These are phyloP conservation scores for Petrocephalus sullivani DNA, from an alignment of 2,797 vertebrate species.

Conservation along the genomic window DNA sequence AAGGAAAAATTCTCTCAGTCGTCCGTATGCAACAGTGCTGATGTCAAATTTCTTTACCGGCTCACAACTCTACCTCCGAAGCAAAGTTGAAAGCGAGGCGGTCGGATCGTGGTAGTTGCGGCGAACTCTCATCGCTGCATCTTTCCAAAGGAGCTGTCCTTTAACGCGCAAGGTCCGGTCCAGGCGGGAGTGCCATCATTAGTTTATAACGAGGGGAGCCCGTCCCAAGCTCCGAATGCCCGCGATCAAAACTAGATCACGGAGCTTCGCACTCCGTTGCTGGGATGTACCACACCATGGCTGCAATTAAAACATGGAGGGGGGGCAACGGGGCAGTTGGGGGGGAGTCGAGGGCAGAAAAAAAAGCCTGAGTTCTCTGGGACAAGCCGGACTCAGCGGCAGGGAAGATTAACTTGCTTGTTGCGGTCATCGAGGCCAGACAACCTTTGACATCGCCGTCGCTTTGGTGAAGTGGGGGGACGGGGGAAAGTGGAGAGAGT, in stretches of 20 bases:
- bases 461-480: slow-evolving; percentile 32
- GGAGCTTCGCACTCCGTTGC: slow-evolving; percentile 49
- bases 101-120: not conserved
- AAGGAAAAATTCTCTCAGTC: slow-evolving; percentile 28
- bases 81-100: not conserved
- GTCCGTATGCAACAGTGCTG: slow-evolving; percentile 23
- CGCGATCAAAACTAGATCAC: slow-evolving; percentile 51
- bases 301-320: slow-evolving; percentile 67
- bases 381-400: slow-evolving; percentile 38
- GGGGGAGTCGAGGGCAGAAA: slow-evolving; percentile 18
- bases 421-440: slow-evolving; percentile 80
- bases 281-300: slow-evolving; percentile 54
- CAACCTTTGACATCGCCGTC: slow-evolving; percentile 83
- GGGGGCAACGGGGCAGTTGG: slow-evolving; percentile 15
- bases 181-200: slow-evolving; percentile 34
- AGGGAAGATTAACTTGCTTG: slow-evolving; percentile 75
- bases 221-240: slow-evolving; percentile 44
- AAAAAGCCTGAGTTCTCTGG: slow-evolving; percentile 31
- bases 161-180: slow-evolving; percentile 28
- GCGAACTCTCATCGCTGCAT: slow-evolving; percentile 27
- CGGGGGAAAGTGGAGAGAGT: slow-evolving; percentile 34
- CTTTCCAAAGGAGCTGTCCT: slow-evolving; percentile 27
- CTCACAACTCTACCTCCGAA: slow-evolving; percentile 26
- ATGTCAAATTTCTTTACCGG: slow-evolving; percentile 22
- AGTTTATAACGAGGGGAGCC: slow-evolving; percentile 45